A percentile compares a stretch with the other conserved stretches of the same genome.
phyloP scores from a whole-genome alignment of 2,888 invertebrate species.

The Meghimatium bilineatum region DNA sequence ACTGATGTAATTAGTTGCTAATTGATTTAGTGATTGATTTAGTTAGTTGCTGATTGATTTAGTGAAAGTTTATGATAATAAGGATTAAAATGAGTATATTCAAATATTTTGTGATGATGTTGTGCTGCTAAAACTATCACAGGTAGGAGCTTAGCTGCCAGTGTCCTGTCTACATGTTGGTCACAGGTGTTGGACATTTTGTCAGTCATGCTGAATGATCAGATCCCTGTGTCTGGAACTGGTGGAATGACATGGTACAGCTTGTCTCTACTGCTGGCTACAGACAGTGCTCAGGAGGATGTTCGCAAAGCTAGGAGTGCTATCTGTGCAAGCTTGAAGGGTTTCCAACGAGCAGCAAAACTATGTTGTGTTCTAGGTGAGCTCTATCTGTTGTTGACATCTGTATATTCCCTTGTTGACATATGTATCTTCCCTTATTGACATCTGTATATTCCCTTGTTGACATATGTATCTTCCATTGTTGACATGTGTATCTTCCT shows the following conservation, averaged over 20 bases:
- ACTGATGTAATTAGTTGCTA: background rate
- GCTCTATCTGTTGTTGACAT: constrained; percentile 40
- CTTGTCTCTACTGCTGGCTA: constrained; percentile 77
- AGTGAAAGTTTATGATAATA: no score
- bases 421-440: background rate
- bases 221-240: constrained; percentile 77
- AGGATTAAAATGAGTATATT: no score
- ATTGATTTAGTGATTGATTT: background rate
- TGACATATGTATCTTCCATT: background rate
- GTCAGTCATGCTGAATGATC: constrained; percentile 84
- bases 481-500: no score
- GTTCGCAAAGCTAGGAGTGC: constrained; percentile 83
- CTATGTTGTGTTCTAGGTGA: constrained; percentile 89
- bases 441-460: no score
- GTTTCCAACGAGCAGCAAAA: constrained; percentile 92
- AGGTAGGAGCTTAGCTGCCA: constrained; percentile 78
- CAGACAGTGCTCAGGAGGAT: constrained; percentile 78
- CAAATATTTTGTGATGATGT: no score
- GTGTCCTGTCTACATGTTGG: constrained; percentile 93
- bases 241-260: constrained; percentile 62
- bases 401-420: no score
- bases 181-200: constrained; percentile 92
- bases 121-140: constrained; percentile 21
- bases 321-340: constrained; percentile 90
- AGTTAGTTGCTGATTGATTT: background rate